Evolutionary conservation across 2,113 vertebrate genomes (phyloP).

Genomic region (Strix aluco): DNA sequence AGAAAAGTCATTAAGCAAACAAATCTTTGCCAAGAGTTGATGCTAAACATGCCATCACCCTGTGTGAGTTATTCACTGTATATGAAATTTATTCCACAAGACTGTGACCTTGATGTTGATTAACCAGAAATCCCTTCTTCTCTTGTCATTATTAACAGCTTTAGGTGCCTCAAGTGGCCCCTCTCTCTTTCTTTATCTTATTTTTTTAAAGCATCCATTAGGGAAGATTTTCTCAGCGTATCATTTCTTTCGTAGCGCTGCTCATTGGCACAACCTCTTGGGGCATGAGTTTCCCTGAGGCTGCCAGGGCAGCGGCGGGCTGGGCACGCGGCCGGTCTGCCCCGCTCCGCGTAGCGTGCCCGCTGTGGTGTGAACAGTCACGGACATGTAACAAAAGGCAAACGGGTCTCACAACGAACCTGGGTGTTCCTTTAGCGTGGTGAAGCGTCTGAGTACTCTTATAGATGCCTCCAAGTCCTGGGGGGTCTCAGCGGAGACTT

Average conservation of each 20-base stretch:
- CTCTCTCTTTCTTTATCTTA: background rate
- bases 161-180: slow-evolving; percentile 13
- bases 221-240: slow-evolving; percentile 11
- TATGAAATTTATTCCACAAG: slow-evolving; percentile 63
- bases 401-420: fast-evolving
- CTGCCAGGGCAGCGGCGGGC: background rate
- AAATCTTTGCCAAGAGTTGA: slow-evolving; percentile 65
- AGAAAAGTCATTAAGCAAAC: slow-evolving; percentile 71
- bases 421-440: background rate
- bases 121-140: slow-evolving; percentile 61
- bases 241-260: background rate
- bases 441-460: background rate
- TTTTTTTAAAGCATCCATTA: background rate
- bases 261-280: background rate
- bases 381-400: fast-evolving
- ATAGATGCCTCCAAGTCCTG: background rate
- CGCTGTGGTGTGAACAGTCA: fast-evolving
- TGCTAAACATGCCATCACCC: slow-evolving; percentile 60
- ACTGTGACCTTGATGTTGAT: slow-evolving; percentile 66
- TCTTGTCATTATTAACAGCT: slow-evolving; percentile 61
- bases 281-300: background rate
- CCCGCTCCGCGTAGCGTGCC: fast-evolving
- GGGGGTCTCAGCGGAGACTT: background rate
- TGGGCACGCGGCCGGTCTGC: fast-evolving
- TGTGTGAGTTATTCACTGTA: slow-evolving; percentile 51